Evolutionary conservation across 2,888 invertebrate genomes (phyloP), one percentile per base, ranked within the genome.

Genomic region (Drosophila hawaiiensis): DNA sequence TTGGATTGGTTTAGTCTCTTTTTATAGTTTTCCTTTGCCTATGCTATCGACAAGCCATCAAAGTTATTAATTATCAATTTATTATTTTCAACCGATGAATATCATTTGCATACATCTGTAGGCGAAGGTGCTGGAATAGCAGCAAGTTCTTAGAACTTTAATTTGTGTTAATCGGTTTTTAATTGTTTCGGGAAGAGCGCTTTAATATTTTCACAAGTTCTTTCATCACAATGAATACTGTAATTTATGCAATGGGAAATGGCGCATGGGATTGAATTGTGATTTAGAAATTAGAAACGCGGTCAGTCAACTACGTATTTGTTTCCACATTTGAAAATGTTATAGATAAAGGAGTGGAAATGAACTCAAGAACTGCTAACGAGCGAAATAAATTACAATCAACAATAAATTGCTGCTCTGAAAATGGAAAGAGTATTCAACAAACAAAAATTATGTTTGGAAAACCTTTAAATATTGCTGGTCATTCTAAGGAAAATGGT

Each of bases 61-160:
- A 68, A 68, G 84, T 84, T 86, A 88, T 88, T 91, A 88, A 89
- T 91, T 89, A 91, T 75, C 76, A 71, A 91, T 80, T 84, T 77
- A 78, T 28, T 25, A 25, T 82, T 82, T 75, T 76, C 31, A 74
- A 61, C 69, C 83, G 82, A 78, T 82, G 79, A 82, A 87, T 74
- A 72, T 49, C 41, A 74, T 73, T 67, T 70, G 59, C 60, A 68
- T 73, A 52, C 47, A 58, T 65, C 73, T 35, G 50, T 29, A 14
- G 25, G 41, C 41, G 65, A 29, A 52, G 63, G 61, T 47, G 62
- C 70, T 41, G 16, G 52, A 28, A 47, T 59, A 68, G 16, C 39
- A 53, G 60, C 74, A 52, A 54, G 53, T 66, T 78, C 74, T 64
- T 47, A 22, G 7, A 37, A n/a, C 50, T 22, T 49, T 39, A 43